phyloP scores from a whole-genome alignment of 2,113 vertebrate genomes.

The Hippocampus guttulatus region DNA sequence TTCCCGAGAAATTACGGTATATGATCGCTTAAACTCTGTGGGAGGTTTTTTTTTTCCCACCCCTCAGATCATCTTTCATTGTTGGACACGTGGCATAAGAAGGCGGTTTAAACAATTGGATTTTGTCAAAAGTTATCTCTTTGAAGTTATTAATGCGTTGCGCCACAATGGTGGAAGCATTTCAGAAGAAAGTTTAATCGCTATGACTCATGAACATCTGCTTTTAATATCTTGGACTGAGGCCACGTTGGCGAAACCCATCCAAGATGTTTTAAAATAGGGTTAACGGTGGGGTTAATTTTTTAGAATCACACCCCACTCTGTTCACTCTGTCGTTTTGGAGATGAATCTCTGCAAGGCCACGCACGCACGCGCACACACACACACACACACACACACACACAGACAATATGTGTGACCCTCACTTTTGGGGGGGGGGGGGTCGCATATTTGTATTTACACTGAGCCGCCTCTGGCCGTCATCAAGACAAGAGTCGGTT shows the following conservation, averaged over 20 bases:
- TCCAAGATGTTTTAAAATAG: constrained; percentile 17
- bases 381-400: constrained; percentile 6
- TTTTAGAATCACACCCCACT: constrained; percentile 1
- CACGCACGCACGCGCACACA: constrained; percentile 36
- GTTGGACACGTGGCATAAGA: not conserved
- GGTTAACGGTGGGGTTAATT: constrained; percentile 10
- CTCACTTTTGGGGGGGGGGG: constrained; percentile 15
- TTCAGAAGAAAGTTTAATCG: constrained; percentile 22
- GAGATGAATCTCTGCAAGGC: constrained; percentile 43
- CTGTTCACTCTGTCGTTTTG: constrained; percentile 22
- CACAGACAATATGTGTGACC: constrained; percentile 45
- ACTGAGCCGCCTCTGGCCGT: constrained; percentile 49
- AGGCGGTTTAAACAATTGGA: not conserved
- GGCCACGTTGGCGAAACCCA: constrained; percentile 24
- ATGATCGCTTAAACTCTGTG: not conserved
- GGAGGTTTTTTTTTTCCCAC: not conserved
- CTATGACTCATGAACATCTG: constrained; percentile 26
- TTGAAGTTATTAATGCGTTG: constrained; percentile 6
- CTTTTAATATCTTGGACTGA: constrained; percentile 20
- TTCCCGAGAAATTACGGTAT: too few relatives aligned
- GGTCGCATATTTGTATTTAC: constrained; percentile 50
- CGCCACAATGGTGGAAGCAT: not conserved
- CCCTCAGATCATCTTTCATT: not conserved
- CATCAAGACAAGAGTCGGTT: constrained; percentile 55
- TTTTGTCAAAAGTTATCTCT: constrained; percentile 5